Conservation (phyloP, 2,113 vertebrate genomes). For the Nettapus auritus region DNA sequence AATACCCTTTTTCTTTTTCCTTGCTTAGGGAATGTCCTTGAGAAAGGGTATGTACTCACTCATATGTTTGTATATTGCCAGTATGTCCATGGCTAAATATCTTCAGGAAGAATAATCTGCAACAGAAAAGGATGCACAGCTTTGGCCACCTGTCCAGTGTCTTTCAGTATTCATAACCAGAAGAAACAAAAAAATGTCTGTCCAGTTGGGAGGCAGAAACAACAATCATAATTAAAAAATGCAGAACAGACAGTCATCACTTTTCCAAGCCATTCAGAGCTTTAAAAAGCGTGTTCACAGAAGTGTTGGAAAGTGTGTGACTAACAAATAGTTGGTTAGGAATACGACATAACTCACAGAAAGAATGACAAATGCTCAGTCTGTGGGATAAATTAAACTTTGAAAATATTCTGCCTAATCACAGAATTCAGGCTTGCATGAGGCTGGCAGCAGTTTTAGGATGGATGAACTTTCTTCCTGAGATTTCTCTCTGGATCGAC, state of each 20-base stretch:
- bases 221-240: not conserved
- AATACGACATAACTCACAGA: not conserved
- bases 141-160: not conserved
- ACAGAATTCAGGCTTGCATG: not conserved
- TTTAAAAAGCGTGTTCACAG: not conserved
- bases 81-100: not conserved
- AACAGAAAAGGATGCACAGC: not conserved
- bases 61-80: not conserved
- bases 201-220: not conserved
- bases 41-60: not conserved
- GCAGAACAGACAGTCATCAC: not conserved
- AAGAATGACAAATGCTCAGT: not conserved
- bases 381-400: not conserved
- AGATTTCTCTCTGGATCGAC: not conserved
- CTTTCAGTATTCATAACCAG: not conserved
- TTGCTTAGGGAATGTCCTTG: not conserved
- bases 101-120: not conserved
- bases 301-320: not conserved
- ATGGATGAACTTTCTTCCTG: not conserved
- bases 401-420: not conserved
- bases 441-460: not conserved
- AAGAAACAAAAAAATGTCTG: not conserved
- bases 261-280: not conserved
- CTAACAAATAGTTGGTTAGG: not conserved
- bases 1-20: not conserved